These are phyloP conservation scores for Mizuhopecten yessoensis DNA, from an alignment of 1,140 invertebrate species.

Conservation along the genomic window DNA sequence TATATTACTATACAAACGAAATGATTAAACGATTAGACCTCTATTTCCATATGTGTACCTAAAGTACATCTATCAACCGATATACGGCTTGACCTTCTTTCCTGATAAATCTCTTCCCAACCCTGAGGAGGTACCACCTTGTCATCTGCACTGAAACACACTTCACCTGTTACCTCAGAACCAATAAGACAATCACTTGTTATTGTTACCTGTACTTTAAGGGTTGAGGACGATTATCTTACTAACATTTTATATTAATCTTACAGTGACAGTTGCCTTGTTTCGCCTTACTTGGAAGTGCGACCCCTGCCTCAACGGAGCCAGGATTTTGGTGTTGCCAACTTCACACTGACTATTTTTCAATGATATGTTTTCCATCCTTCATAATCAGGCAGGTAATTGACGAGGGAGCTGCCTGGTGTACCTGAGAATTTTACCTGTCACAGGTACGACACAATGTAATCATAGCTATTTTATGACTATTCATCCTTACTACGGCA, in stretches of 20 bases:
- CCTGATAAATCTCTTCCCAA: not conserved
- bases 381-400: conserved; percentile 15
- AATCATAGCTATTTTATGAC: conserved; percentile 36
- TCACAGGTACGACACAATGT: not conserved
- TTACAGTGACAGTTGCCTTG: not conserved
- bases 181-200: not conserved
- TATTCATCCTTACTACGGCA: not conserved
- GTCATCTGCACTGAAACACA: conserved; percentile 13
- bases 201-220: conserved; percentile 35
- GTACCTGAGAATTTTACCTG: conserved; percentile 17
- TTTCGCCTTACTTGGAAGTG: not conserved
- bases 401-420: not conserved
- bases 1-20: not conserved
- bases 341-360: not conserved
- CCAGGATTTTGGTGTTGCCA: conserved; percentile 17
- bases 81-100: not conserved
- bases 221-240: not conserved
- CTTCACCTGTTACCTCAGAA: not conserved
- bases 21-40: not conserved
- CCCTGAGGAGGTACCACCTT: not conserved
- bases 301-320: not conserved
- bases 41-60: not conserved
- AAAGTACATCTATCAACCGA: not conserved
- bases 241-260: conserved; percentile 31
- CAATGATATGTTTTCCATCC: not conserved